phyloP scores from a whole-genome alignment of 2,113 vertebrate species.

The Eptatretus burgeri region DNA sequence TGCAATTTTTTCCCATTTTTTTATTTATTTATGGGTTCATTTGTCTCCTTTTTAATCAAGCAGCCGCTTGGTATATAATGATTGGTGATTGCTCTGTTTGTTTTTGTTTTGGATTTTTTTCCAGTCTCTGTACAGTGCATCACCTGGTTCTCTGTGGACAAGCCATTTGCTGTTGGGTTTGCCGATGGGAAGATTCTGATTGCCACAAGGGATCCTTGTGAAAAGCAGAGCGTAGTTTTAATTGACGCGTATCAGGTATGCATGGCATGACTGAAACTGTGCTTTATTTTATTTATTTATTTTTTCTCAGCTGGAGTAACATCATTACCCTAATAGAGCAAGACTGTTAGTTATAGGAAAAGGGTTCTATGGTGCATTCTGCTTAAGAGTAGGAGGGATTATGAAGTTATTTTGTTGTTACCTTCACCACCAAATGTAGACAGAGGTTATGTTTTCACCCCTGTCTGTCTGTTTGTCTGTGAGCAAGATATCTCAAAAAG shows the following conservation, averaged over 20 bases:
- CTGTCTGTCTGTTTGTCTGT: too few relatives aligned
- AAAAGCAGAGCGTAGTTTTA: constrained; percentile 48
- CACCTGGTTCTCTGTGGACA: constrained; percentile 76
- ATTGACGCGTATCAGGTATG: constrained; percentile 75
- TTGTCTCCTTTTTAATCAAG: neutral
- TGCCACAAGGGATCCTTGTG: constrained; percentile 42
- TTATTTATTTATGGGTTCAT: neutral
- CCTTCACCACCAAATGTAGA: too few relatives aligned
- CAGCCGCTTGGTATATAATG: neutral
- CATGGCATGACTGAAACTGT: too few relatives aligned
- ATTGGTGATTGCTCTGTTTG: neutral
- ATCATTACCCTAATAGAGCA: neutral
- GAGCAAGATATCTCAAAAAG: too few relatives aligned
- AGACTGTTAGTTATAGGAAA: neutral
- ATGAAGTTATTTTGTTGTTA: too few relatives aligned
- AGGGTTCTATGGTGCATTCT: neutral
- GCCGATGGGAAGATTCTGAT: constrained; percentile 68
- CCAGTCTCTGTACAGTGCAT: constrained; percentile 63
- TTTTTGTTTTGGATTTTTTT: neutral
- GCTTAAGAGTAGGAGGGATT: neutral
- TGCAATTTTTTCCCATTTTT: constrained; percentile 1
- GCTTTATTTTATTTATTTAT: too few relatives aligned
- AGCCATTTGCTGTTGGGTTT: constrained; percentile 66
- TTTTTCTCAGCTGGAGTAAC: too few relatives aligned
- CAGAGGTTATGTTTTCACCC: too few relatives aligned